Base-by-base conservation (phyloP, 2,888 invertebrate genomes). In the Cosmorhoe ocellata region DNA sequence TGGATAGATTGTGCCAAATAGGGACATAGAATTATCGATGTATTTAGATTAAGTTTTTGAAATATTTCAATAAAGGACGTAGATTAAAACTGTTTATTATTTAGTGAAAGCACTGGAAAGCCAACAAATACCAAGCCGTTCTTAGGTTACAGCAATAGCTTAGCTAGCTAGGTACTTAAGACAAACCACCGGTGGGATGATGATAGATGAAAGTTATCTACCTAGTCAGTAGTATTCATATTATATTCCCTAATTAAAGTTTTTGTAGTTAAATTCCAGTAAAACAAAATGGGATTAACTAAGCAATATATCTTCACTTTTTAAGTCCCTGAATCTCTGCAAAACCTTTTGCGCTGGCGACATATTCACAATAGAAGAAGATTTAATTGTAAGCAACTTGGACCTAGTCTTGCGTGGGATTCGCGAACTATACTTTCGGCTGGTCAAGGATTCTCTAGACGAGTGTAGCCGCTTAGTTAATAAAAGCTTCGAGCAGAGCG, bases 321-420 rank as follows among this genome's bases (percentile, higher is more conserved):
- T 76, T 0, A 87, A 64, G 28, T 78, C 66, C 13, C 70, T 63
- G 56, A 89, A 89, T 60, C 75, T 86, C 44, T 79, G 68, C 18
- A 89, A 64, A 9, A 88, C 72, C 50, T 70, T 83, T 27, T 81
- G 78, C 1, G 72, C 84, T 0, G 80, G 76, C 0, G 85, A 74
- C 18, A 67, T 60, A 28, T 71, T 68, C 0, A 74, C 45, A 22
- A 50, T 59, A 11, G 67, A 59, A 7, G 79, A 76, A 22, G 80
- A 79, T 56, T 76, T 74, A 4, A 74, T 75, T 0, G 79, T 73
- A 9, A 65, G 40, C 36, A 77, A 46, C 34, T 69, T 74, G 0
- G 66, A 57, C 11, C 58, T 59, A 5, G 54, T 51, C 38, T 57
- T 67, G 1, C 57, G 58, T 18, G 36, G 37, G 4, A 36, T 40